Conservation (phyloP, 2,888 invertebrate species). For the Aethes cnicana region DNA sequence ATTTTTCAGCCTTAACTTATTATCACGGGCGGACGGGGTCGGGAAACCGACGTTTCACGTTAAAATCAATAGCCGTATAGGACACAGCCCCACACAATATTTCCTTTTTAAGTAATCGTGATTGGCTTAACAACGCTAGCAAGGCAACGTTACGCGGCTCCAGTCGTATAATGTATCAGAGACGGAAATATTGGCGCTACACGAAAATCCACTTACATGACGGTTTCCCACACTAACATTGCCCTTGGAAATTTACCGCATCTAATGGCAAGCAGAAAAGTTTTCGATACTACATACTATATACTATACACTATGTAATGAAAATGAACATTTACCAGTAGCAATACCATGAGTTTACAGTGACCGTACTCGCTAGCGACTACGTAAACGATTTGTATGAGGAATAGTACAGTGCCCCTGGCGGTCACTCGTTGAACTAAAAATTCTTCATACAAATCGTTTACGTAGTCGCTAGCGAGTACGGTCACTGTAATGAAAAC, state of each 20-base stretch:
- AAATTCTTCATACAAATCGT: no score
- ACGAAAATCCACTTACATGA: constrained; percentile 25
- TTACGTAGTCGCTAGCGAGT: no score
- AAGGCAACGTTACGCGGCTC: constrained; percentile 11
- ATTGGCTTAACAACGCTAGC: constrained; percentile 21
- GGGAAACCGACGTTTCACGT: no score
- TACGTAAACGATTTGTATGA: no score
- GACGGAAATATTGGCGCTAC: constrained; percentile 13
- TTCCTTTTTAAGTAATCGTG: constrained; percentile 17
- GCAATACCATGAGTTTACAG: no score
- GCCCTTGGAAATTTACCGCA: background rate
- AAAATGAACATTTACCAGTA: no score
- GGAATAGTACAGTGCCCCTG: no score
- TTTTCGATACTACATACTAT: background rate
- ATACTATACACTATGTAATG: no score
- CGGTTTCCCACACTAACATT: constrained; percentile 4
- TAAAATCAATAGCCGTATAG: background rate
- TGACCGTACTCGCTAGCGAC: no score
- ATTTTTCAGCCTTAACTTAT: no score
- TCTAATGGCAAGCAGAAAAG: background rate
- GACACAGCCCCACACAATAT: background rate
- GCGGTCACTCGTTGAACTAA: no score
- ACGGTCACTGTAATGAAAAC: no score
- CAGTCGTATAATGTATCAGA: background rate
- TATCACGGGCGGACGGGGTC: background rate